These are phyloP conservation scores for Thelaira solivaga DNA, from an alignment of 2,888 invertebrate genomes.

Conservation along the genomic window DNA sequence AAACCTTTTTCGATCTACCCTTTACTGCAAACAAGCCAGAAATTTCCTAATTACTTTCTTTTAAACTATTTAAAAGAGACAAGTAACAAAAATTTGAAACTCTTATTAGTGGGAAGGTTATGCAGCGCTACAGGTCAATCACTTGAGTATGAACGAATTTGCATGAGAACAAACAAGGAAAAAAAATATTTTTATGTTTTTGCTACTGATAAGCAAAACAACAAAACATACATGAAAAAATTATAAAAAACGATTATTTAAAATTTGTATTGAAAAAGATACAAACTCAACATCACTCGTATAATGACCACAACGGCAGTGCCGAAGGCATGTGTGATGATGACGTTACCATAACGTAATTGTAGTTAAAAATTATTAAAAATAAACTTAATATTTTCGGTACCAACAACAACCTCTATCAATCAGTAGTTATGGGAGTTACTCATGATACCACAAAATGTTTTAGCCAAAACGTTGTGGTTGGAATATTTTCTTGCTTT, in stretches of 20 bases:
- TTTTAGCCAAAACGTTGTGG: slow-evolving; percentile 28
- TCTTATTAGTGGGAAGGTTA: no score
- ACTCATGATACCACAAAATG: slow-evolving; percentile 16
- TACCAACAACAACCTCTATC: neutral
- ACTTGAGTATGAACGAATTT: slow-evolving; percentile 3
- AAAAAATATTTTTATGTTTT: neutral
- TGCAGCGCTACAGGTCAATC: slow-evolving; percentile 24
- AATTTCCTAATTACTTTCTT: no score
- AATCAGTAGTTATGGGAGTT: neutral
- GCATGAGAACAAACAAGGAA: no score
- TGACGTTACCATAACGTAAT: slow-evolving; percentile 18
- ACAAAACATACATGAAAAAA: neutral
- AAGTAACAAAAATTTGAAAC: no score
- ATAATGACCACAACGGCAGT: slow-evolving; percentile 23
- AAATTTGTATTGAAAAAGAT: slow-evolving; percentile 33
- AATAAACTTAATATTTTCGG: neutral
- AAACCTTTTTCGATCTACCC: no score
- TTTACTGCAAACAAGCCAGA: no score
- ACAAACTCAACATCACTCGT: neutral
- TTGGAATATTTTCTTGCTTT: slow-evolving; percentile 19
- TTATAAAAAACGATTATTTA: slow-evolving; percentile 5
- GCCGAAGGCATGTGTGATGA: neutral
- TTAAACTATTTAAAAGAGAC: no score
- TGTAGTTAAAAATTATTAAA: neutral
- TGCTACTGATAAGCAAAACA: neutral